Conservation (phyloP, 2,113 vertebrate genomes). For the Pelmatolapia mariae region DNA sequence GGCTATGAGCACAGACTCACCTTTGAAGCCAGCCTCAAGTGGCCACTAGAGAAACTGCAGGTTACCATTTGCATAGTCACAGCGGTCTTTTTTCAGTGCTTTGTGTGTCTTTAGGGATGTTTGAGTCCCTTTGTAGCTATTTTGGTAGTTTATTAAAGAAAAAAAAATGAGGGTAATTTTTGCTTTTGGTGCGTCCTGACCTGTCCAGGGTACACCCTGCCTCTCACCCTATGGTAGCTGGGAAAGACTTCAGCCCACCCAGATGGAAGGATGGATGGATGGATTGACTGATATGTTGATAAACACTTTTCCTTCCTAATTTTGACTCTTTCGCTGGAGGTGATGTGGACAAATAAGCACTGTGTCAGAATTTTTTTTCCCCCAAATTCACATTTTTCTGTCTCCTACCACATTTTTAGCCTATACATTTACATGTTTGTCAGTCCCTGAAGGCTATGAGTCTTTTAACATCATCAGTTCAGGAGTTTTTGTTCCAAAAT, state of each 20-base stretch:
- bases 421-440: background rate
- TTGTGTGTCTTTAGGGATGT: background rate
- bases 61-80: background rate
- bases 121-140: background rate
- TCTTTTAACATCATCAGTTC: background rate
- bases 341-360: background rate
- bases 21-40: background rate
- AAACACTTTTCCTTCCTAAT: background rate
- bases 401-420: background rate
- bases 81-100: background rate
- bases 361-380: rapidly evolving
- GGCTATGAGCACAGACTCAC: background rate
- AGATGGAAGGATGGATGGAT: background rate
- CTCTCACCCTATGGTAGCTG: background rate
- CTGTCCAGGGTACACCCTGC: background rate
- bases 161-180: background rate
- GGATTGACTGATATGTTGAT: background rate
- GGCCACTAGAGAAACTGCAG: background rate
- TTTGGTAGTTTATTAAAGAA: background rate
- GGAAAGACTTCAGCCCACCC: background rate
- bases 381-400: background rate
- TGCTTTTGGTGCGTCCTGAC: background rate
- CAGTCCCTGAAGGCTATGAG: background rate
- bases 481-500: background rate
- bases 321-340: background rate